A percentile compares a stretch with the other conserved stretches of the same genome.
phyloP scores from a whole-genome alignment of 2,113 vertebrate species.

The Malurus alboscapulatus region DNA sequence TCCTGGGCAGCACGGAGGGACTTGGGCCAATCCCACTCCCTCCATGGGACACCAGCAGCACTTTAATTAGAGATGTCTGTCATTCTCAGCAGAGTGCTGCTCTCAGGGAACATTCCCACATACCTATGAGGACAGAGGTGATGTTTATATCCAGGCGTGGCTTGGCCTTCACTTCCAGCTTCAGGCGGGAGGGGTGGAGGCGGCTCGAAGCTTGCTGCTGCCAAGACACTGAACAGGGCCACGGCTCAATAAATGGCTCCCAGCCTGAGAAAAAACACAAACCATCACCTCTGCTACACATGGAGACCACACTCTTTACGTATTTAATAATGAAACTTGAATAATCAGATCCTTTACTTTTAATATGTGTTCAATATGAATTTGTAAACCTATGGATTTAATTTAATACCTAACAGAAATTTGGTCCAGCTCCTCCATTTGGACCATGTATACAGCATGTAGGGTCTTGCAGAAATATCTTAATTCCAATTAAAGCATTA shows the following conservation, averaged over 20 bases:
- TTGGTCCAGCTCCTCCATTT: background rate
- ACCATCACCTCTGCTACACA: background rate
- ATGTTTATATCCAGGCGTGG: slow-evolving; percentile 92
- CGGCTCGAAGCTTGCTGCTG: slow-evolving; percentile 88
- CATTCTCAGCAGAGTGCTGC: background rate
- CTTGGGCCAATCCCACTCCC: background rate
- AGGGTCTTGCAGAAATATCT: background rate
- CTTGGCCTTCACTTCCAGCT: slow-evolving; percentile 84
- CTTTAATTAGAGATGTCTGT: background rate
- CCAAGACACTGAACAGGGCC: slow-evolving; percentile 89
- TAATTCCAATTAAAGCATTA: background rate
- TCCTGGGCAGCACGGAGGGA: background rate
- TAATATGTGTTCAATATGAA: background rate
- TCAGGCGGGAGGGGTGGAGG: slow-evolving; percentile 90
- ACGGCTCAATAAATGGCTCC: slow-evolving; percentile 96
- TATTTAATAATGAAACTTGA: background rate
- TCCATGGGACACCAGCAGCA: background rate
- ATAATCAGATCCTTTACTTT: background rate
- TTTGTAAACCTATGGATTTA: background rate
- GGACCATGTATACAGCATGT: fast-evolving
- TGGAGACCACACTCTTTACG: background rate
- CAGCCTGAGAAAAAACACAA: slow-evolving; percentile 80
- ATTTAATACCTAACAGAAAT: background rate
- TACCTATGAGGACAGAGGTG: slow-evolving; percentile 91
- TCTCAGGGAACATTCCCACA: background rate